A percentile compares a stretch with the other conserved stretches of the same genome.
Evolutionary conservation across 2,797 vertebrate genomes (phyloP).

Genomic region (Anolis apletophallus): DNA sequence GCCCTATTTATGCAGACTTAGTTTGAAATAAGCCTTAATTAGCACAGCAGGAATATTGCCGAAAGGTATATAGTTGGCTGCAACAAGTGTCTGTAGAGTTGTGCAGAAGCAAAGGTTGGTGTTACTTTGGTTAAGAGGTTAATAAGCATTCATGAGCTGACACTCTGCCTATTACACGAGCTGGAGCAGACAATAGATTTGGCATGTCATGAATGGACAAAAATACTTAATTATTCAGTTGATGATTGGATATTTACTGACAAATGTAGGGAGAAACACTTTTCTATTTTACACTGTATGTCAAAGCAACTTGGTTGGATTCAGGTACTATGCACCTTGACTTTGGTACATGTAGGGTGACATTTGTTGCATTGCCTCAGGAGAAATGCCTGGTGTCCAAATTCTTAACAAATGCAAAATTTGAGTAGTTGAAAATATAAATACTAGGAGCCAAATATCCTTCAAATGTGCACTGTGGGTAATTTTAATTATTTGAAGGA

Average conservation of each 20-base stretch:
- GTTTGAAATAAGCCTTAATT: not conserved
- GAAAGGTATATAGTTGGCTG: not conserved
- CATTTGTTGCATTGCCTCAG: not conserved
- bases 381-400: too few relatives aligned
- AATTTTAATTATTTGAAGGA: not conserved
- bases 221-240: too few relatives aligned
- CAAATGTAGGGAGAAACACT: too few relatives aligned
- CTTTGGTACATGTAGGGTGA: not conserved
- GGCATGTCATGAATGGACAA: too few relatives aligned
- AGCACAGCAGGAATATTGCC: not conserved
- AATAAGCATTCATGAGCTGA: not conserved
- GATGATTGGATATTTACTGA: too few relatives aligned
- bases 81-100: not conserved
- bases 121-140: not conserved
- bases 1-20: not conserved
- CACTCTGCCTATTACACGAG: too few relatives aligned
- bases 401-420: not conserved
- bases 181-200: too few relatives aligned
- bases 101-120: not conserved
- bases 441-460: not conserved
- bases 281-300: too few relatives aligned
- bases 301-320: not conserved
- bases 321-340: too few relatives aligned
- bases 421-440: not conserved
- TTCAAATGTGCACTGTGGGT: not conserved